These are phyloP conservation scores for Vespertilio murinus DNA, from an alignment of 2,797 vertebrate species.

Conservation along the genomic window DNA sequence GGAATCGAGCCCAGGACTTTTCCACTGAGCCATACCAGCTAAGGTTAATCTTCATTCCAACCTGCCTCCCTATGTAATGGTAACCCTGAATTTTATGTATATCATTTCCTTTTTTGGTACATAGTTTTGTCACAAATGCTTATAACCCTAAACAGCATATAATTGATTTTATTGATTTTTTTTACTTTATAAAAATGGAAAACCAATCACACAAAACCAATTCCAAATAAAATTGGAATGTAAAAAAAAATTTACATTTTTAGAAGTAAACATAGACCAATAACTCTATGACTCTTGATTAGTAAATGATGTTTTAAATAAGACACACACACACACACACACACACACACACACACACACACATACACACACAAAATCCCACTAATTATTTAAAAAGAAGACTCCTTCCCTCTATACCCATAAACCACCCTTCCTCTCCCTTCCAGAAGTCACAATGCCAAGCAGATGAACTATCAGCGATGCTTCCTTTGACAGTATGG, in stretches of 20 bases:
- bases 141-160: background rate
- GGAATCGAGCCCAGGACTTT: no score
- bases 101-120: background rate
- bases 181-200: constrained; percentile 38
- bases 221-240: background rate
- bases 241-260: constrained; percentile 37
- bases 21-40: no score
- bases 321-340: background rate
- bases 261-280: constrained; percentile 4
- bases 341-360: no score
- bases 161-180: constrained; percentile 27
- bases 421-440: background rate
- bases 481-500: background rate
- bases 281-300: constrained; percentile 12
- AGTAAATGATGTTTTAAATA: background rate
- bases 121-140: constrained; percentile 30
- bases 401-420: background rate
- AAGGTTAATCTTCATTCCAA: no score
- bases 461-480: background rate
- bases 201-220: background rate
- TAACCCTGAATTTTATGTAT: background rate
- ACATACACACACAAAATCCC: background rate
- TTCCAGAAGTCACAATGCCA: background rate
- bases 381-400: background rate
- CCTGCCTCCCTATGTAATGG: background rate